Conservation (phyloP, 2,888 invertebrate genomes). For the Nomada fucata region DNA sequence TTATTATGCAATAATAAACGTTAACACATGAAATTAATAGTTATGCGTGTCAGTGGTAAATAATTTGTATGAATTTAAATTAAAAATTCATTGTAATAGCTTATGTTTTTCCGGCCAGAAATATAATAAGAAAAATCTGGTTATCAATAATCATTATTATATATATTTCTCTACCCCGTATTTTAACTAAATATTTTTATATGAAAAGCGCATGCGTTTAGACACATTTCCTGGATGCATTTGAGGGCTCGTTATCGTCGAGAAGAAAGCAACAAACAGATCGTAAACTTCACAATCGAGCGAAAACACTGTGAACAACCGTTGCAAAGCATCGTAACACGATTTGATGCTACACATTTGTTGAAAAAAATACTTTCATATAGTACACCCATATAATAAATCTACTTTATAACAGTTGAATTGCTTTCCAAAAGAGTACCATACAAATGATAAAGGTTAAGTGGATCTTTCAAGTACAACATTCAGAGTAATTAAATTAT, state of each 20-base stretch:
- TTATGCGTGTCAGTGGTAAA: not conserved
- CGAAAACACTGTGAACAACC: conserved; percentile 25
- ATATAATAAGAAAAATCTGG: too few relatives aligned
- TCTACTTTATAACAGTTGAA: too few relatives aligned
- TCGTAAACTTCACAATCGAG: conserved; percentile 57
- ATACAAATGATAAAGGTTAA: too few relatives aligned
- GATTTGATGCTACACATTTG: conserved; percentile 11
- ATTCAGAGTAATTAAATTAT: too few relatives aligned
- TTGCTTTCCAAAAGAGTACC: too few relatives aligned
- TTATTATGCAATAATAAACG: too few relatives aligned
- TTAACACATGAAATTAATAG: too few relatives aligned
- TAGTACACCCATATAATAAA: too few relatives aligned
- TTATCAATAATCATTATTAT: not conserved
- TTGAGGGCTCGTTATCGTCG: conserved; percentile 50
- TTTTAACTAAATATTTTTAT: conserved; percentile 42
- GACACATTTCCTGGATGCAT: conserved; percentile 33
- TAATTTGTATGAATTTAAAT: not conserved
- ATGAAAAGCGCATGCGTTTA: conserved; percentile 25
- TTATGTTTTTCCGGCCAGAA: not conserved
- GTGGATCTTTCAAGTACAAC: too few relatives aligned
- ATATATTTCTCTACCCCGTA: conserved; percentile 16
- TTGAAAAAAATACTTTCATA: not conserved
- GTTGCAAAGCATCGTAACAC: conserved; percentile 4
- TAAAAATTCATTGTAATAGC: not conserved
- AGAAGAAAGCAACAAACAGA: conserved; percentile 55